phyloP scores from a whole-genome alignment of 2,888 invertebrate species.

The Rambutsinella grinnellia region DNA sequence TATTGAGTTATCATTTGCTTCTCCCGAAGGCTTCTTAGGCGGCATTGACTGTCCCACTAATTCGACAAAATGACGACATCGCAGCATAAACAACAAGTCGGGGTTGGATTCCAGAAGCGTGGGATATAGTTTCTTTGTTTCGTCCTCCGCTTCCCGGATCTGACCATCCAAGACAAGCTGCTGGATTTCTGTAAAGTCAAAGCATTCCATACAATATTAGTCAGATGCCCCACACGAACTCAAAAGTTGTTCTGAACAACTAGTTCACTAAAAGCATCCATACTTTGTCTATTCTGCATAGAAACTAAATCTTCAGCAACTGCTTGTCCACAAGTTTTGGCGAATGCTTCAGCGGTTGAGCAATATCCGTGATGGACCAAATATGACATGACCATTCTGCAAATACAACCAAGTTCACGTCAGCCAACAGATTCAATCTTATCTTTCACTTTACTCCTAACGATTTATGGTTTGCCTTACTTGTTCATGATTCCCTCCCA shows the following conservation, averaged over 20 bases:
- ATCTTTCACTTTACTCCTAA: no score
- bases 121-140: slow-evolving; percentile 90
- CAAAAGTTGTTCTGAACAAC: no score
- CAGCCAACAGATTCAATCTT: no score
- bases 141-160: slow-evolving; percentile 95
- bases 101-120: slow-evolving; percentile 91
- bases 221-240: no score
- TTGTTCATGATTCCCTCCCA: slow-evolving; percentile 94
- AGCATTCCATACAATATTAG: no score
- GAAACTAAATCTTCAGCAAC: slow-evolving; percentile 93
- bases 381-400: slow-evolving; percentile 96
- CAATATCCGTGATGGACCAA: slow-evolving; percentile 98
- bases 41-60: slow-evolving; percentile 77
- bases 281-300: slow-evolving; percentile 96
- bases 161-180: slow-evolving; percentile 91
- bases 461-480: slow-evolving; percentile 72
- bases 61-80: slow-evolving; percentile 98
- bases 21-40: slow-evolving; percentile 53
- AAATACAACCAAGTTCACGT: slow-evolving; percentile 66
- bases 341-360: slow-evolving; percentile 93
- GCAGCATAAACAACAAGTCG: slow-evolving; percentile 93
- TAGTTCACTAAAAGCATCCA: slow-evolving; percentile 68
- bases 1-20: slow-evolving; percentile 35
- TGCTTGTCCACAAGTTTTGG: slow-evolving; percentile 88
- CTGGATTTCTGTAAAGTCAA: slow-evolving; percentile 86